A percentile compares a stretch with the other conserved stretches of the same genome.
phyloP scores from a whole-genome alignment of 1,140 invertebrate species.

The Drosophila dunni region DNA sequence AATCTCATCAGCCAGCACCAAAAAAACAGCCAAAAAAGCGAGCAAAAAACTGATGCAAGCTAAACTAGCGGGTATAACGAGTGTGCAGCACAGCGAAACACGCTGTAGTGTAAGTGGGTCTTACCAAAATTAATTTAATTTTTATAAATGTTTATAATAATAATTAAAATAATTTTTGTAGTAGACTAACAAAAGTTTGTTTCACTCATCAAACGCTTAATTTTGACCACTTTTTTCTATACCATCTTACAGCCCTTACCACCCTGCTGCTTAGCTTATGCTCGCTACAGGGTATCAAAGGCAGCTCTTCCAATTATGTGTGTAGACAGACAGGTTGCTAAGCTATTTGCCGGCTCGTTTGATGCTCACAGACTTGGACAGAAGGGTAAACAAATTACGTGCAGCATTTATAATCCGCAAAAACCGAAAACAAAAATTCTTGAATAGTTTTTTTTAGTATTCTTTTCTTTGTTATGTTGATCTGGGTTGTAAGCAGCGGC shows the following conservation, averaged over 20 bases:
- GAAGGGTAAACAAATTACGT: slow-evolving; percentile 67
- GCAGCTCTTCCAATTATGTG: slow-evolving; percentile 64
- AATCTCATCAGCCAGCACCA: slow-evolving; percentile 43
- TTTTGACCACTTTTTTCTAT: too few relatives aligned
- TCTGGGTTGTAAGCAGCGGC: slow-evolving; percentile 12
- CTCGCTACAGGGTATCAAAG: slow-evolving; percentile 16
- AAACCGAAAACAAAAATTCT: slow-evolving; percentile 19
- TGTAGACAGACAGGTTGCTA: slow-evolving; percentile 35
- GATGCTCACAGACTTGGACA: slow-evolving; percentile 41
- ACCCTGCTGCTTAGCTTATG: not conserved
- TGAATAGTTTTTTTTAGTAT: not conserved
- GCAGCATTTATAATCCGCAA: slow-evolving; percentile 69
- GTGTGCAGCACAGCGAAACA: not conserved
- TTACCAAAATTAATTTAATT: too few relatives aligned
- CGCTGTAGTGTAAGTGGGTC: not conserved
- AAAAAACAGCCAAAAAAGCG: not conserved
- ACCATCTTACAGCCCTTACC: too few relatives aligned
- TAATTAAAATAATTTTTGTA: too few relatives aligned
- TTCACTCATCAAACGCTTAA: too few relatives aligned
- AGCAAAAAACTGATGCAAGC: not conserved
- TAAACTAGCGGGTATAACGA: not conserved
- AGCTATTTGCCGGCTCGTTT: slow-evolving; percentile 62
- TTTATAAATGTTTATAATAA: too few relatives aligned
- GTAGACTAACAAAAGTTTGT: too few relatives aligned
- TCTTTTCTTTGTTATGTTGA: slow-evolving; percentile 33